Evolutionary conservation across 1,140 invertebrate genomes (phyloP), one percentile per base, ranked within the genome.

Genomic region (Globodera ellingtonae): DNA sequence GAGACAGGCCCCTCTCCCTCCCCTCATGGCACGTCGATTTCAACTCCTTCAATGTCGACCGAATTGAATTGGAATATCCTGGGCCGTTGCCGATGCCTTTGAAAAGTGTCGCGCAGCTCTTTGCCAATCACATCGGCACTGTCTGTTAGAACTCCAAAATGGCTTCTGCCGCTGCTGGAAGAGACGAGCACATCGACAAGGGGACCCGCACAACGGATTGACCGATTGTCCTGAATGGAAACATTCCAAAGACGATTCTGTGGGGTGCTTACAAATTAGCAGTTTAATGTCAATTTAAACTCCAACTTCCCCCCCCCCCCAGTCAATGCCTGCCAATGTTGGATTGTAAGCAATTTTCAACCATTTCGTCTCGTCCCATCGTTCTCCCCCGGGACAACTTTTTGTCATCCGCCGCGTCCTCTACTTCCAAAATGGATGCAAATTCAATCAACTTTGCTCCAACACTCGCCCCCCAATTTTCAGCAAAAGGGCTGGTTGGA

Each of bases 41-140:
- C 81, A 47, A 82, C 81, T 47, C 81, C 81, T 21, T 82, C 81
- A 35, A 82, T 66, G 82, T 82, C 81, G 4, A 85, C 84, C 6
- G 84, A 85, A 65, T 85, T 85, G 75, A 85, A 85, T 78, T 85
- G 84, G 78, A 84, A 85, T 72, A 85, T 85, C 75, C 83, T 85
- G 4, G 84, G 84, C 62, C 85, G 82, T 52, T 84, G 84, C 66
- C 84, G 70, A 75, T 85, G 84, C 67, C 82, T 85, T 10, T 79
- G 48, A 66, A 84, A 84, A n/a, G 79, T 80, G 59, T 84, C 83
- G 44, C 77, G 75, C 44, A 84, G 72, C 69, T 82, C 72, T 71
- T 83, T 56, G 75, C 80, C 72, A 47, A 84, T 74, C 82, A 44
- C 13, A 35, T 77, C 56, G 21, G 75, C 62, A 52, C 69, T 65